Conservation (phyloP, 1,140 invertebrate genomes). For the Paracyclopina nana region DNA sequence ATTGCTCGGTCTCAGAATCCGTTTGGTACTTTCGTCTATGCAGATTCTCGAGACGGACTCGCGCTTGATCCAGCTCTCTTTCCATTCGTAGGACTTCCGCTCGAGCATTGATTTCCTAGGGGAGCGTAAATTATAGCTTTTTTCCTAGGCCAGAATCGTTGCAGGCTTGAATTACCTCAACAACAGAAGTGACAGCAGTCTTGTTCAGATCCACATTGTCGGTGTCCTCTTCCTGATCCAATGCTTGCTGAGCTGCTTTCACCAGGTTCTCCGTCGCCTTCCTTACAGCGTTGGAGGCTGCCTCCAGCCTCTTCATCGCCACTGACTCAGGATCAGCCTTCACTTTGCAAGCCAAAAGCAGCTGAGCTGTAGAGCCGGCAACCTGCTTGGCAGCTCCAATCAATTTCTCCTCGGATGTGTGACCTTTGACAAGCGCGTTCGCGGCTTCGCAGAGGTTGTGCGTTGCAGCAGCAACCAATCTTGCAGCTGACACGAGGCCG, state of each 20-base stretch:
- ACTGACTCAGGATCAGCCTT: slow-evolving; percentile 90
- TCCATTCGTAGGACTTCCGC: slow-evolving; percentile 74
- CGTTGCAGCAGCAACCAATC: slow-evolving; percentile 85
- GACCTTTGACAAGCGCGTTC: slow-evolving; percentile 78
- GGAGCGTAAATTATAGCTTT: slow-evolving; percentile 34
- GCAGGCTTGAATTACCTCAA: slow-evolving; percentile 37
- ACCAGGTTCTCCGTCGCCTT: slow-evolving; percentile 92
- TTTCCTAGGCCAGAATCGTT: too few relatives aligned
- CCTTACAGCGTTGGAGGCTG: slow-evolving; percentile 91
- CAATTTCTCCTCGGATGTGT: slow-evolving; percentile 79
- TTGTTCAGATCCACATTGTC: slow-evolving; percentile 10
- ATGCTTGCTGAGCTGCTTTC: slow-evolving; percentile 72
- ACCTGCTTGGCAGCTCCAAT: slow-evolving; percentile 83
- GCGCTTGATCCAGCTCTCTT: slow-evolving; percentile 72
- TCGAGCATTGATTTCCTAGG: slow-evolving; percentile 68
- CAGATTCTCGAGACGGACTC: slow-evolving; percentile 44
- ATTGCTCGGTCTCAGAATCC: slow-evolving; percentile 17
- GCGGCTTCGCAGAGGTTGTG: slow-evolving; percentile 93
- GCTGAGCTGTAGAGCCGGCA: slow-evolving; percentile 83
- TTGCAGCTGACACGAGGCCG: slow-evolving; percentile 83
- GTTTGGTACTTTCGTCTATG: slow-evolving; percentile 12
- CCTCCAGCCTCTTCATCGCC: slow-evolving; percentile 50
- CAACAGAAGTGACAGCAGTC: slow-evolving; percentile 7
- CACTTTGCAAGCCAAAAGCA: slow-evolving; percentile 92
- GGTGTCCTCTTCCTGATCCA: slow-evolving; percentile 61